Evolutionary conservation across 2,888 invertebrate genomes (phyloP).

Genomic region (Pardosa pseudoannulata): DNA sequence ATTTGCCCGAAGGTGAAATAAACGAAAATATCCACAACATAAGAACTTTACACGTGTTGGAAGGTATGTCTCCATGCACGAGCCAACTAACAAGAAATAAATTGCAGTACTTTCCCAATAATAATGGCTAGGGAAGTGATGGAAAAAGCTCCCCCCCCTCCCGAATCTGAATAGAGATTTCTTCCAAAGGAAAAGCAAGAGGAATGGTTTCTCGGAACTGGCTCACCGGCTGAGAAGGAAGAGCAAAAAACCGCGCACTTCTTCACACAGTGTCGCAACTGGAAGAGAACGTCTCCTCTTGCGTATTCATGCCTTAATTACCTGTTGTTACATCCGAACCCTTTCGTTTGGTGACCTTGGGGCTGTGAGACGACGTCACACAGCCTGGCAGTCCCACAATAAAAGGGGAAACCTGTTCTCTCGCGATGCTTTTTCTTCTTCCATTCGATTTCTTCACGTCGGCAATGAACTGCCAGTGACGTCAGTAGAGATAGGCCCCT

Average conservation of each 20-base stretch:
- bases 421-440: neutral
- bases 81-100: too few relatives aligned
- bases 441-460: constrained; percentile 7
- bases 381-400: neutral
- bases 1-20: too few relatives aligned
- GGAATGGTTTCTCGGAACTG: too few relatives aligned
- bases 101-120: too few relatives aligned
- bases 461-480: neutral
- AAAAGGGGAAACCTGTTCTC: neutral
- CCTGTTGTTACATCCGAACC: neutral
- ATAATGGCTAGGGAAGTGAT: too few relatives aligned
- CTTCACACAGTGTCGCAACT: neutral
- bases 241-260: neutral
- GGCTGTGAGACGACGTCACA: neutral
- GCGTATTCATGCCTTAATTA: neutral
- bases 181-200: too few relatives aligned
- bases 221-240: neutral
- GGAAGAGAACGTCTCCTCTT: neutral
- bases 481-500: neutral
- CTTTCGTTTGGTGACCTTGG: neutral
- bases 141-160: too few relatives aligned
- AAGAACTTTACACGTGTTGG: too few relatives aligned
- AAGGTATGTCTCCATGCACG: too few relatives aligned
- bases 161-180: too few relatives aligned
- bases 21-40: too few relatives aligned